Evolutionary conservation across 1,140 invertebrate species (phyloP).

Genomic region (Orchesella cincta): DNA sequence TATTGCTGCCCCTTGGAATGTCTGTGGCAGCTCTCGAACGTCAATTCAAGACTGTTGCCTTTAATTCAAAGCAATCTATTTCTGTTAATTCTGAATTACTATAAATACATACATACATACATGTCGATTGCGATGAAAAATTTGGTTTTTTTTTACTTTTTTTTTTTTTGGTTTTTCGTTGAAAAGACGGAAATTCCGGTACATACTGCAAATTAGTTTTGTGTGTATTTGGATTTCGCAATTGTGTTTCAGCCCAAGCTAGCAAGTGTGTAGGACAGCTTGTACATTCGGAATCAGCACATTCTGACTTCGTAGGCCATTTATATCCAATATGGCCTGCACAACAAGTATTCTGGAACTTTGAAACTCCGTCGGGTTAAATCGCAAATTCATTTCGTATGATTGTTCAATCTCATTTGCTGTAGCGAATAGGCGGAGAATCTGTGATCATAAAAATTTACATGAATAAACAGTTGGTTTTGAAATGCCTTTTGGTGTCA

Average conservation of each 20-base stretch:
- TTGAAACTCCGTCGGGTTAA: slow-evolving; percentile 39
- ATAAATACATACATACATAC: no score
- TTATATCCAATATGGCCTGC: slow-evolving; percentile 55
- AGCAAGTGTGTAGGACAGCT: slow-evolving; percentile 52
- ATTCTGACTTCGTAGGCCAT: slow-evolving; percentile 52
- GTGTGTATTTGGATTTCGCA: slow-evolving; percentile 54
- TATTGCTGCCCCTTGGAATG: slow-evolving; percentile 53
- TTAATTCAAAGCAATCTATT: not conserved
- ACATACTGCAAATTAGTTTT: slow-evolving; percentile 44
- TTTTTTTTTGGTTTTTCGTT: no score
- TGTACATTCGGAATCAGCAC: slow-evolving; percentile 42
- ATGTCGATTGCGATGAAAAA: no score
- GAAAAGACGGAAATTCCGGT: no score
- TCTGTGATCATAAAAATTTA: not conserved
- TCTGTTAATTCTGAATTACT: no score
- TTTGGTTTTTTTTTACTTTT: no score
- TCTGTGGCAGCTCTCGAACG: slow-evolving; percentile 52
- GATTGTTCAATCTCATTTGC: not conserved
- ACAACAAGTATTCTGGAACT: slow-evolving; percentile 52
- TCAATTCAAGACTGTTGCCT: slow-evolving; percentile 44
- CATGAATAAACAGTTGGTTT: not conserved
- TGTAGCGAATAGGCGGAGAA: not conserved
- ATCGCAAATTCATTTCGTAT: not conserved
- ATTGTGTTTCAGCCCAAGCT: slow-evolving; percentile 54
- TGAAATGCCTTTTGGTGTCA: not conserved